Evolutionary conservation across 2,113 vertebrate genomes (phyloP).

Genomic region (Spilogale gracilis): DNA sequence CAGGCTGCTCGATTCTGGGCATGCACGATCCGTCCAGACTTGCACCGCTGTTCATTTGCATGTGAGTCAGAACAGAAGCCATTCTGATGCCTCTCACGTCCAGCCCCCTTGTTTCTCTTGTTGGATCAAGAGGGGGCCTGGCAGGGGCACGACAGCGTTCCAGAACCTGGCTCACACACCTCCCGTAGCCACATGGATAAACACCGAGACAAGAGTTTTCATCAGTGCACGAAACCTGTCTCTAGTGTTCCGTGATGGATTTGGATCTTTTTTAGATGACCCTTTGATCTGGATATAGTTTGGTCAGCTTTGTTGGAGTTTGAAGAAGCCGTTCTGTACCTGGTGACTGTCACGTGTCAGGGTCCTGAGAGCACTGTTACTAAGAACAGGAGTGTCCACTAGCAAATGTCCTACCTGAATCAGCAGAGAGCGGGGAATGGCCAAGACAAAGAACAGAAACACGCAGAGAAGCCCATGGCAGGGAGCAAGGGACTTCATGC

Average conservation of each 20-base stretch:
- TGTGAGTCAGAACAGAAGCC: not conserved
- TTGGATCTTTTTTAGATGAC: not conserved
- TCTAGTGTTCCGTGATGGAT: not conserved
- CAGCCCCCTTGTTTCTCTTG: not conserved
- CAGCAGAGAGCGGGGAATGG: too few species aligned
- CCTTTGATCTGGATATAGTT: not conserved
- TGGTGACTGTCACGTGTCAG: not conserved
- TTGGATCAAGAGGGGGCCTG: not conserved
- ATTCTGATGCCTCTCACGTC: not conserved
- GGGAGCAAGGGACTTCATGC: rapidly evolving
- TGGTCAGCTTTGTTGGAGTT: not conserved
- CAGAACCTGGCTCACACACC: not conserved
- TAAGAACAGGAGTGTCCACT: too few species aligned
- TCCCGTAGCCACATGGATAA: not conserved
- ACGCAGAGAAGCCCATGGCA: not conserved
- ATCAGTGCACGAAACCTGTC: not conserved
- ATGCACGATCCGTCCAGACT: too few species aligned
- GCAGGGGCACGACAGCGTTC: too few species aligned
- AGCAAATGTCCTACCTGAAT: not conserved
- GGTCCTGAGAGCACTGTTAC: not conserved
- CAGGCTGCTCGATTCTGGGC: too few species aligned
- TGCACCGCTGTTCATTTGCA: not conserved
- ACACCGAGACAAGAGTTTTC: not conserved
- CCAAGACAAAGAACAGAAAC: not conserved
- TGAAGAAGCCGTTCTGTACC: not conserved